phyloP scores from a whole-genome alignment of 2,113 vertebrate genomes.

The Lipotes vexillifer region DNA sequence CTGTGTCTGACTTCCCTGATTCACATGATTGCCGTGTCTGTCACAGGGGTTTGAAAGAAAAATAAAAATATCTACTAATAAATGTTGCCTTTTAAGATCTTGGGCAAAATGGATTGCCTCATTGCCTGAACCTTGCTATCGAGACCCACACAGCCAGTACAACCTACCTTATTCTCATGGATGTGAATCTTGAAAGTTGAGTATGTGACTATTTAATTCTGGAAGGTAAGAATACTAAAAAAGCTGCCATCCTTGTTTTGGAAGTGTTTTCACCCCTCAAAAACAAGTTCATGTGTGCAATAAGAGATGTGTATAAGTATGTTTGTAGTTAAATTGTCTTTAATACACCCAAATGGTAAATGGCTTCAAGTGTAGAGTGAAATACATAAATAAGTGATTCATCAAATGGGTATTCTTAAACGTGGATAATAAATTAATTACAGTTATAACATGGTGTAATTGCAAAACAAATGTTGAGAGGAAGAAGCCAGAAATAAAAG shows the following conservation, averaged over 20 bases:
- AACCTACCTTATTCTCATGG: background rate
- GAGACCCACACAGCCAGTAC: background rate
- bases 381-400: background rate
- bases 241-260: background rate
- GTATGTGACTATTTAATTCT: background rate
- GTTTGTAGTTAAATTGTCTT: background rate
- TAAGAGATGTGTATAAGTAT: background rate
- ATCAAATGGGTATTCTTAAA: background rate
- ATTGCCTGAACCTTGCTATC: background rate
- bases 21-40: background rate
- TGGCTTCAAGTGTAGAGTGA: background rate
- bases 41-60: background rate
- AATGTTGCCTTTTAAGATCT: background rate
- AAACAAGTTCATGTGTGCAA: background rate
- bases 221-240: background rate
- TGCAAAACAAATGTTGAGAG: background rate
- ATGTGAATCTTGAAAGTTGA: background rate
- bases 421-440: background rate
- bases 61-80: background rate
- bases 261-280: background rate
- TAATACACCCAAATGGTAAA: background rate
- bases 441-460: background rate
- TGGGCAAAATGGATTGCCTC: background rate
- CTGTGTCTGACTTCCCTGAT: background rate
- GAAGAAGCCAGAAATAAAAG: background rate